These are phyloP conservation scores for Spermophilus dauricus DNA, from an alignment of 2,113 vertebrate species.

Conservation along the genomic window DNA sequence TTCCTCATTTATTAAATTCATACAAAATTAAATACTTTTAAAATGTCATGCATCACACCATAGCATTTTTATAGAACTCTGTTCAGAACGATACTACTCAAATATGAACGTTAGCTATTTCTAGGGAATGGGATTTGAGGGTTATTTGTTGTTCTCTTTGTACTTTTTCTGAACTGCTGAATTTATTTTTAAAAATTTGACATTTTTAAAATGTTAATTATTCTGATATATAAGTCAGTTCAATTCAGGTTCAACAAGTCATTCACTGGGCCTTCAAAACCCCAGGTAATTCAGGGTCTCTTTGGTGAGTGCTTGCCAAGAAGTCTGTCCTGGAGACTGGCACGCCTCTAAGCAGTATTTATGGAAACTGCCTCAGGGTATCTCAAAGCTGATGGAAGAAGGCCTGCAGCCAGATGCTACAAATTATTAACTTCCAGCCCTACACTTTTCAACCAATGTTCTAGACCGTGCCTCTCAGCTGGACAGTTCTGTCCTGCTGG, in stretches of 20 bases:
- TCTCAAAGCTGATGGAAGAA: neutral
- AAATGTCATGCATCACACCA: neutral
- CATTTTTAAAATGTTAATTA: neutral
- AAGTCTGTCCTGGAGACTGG: neutral
- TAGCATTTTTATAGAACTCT: neutral
- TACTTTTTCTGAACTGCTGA: neutral
- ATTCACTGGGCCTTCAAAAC: neutral
- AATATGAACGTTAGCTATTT: neutral
- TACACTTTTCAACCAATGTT: neutral
- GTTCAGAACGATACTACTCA: neutral
- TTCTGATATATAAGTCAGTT: constrained; percentile 39
- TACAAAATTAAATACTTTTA: constrained; percentile 6
- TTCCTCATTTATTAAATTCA: neutral
- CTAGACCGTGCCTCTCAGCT: neutral
- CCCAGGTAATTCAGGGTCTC: neutral
- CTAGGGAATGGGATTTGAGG: neutral
- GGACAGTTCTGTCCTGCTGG: neutral
- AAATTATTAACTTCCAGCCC: neutral
- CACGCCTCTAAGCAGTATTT: neutral
- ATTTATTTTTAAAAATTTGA: neutral
- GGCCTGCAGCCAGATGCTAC: neutral
- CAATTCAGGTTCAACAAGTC: neutral
- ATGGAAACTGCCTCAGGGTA: constrained; percentile 23
- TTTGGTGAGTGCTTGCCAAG: neutral
- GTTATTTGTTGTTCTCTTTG: neutral